Evolutionary conservation across 2,113 vertebrate species (phyloP).

Genomic region (Podarcis muralis): DNA sequence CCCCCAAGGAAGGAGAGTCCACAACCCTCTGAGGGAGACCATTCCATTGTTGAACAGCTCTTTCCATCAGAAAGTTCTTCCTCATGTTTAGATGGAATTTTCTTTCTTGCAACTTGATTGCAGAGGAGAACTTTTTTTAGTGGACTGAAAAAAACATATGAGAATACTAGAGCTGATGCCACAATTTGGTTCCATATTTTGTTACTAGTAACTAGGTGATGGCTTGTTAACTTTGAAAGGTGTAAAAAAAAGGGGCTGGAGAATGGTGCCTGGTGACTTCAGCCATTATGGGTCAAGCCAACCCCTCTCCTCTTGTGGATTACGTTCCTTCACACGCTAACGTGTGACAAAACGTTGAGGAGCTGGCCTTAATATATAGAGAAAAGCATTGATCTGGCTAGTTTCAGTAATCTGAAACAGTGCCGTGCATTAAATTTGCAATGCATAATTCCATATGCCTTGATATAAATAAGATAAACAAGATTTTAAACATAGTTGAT

Average conservation of each 20-base stretch:
- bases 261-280: not conserved
- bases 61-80: no score
- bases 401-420: slow-evolving; percentile 39
- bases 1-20: no score
- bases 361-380: not conserved
- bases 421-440: not conserved
- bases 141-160: not conserved
- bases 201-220: not conserved
- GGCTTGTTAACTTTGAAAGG: not conserved
- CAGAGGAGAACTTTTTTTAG: not conserved
- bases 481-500: slow-evolving; percentile 92
- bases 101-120: no score
- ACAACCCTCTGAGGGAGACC: no score
- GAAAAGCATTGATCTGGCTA: slow-evolving; percentile 11
- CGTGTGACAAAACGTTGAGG: not conserved
- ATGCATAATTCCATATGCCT: slow-evolving; percentile 50
- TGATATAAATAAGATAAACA: slow-evolving; percentile 76
- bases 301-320: not conserved
- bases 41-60: no score
- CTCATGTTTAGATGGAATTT: no score
- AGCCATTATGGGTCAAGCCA: not conserved
- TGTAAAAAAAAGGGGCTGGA: not conserved
- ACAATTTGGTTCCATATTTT: not conserved
- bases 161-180: not conserved
- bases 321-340: not conserved